Evolutionary conservation across 2,113 vertebrate genomes (phyloP).

Genomic region (Pterocles orientalis): DNA sequence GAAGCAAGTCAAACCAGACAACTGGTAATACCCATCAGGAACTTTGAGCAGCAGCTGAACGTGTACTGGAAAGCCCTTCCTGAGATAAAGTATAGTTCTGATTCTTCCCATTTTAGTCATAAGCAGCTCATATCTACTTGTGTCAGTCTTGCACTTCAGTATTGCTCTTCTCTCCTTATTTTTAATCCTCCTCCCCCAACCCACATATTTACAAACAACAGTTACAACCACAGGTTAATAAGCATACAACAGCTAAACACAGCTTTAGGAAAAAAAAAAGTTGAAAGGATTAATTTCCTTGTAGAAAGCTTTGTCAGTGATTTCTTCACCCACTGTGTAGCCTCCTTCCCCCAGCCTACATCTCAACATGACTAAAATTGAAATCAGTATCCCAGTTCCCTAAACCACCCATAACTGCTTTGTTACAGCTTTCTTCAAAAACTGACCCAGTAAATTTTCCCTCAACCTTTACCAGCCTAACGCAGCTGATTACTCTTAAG

Average conservation of each 20-base stretch:
- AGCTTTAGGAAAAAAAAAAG: background rate
- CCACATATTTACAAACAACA: background rate
- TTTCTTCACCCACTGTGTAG: background rate
- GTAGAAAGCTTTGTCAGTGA: background rate
- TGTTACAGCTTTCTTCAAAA: background rate
- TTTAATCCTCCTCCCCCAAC: background rate
- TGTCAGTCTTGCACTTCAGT: background rate
- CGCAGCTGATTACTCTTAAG: background rate
- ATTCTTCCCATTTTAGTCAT: conserved; percentile 15
- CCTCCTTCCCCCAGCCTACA: background rate
- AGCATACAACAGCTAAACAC: background rate
- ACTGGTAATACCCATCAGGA: background rate
- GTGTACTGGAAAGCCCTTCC: conserved; percentile 36
- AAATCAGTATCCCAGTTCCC: background rate
- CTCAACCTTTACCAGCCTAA: background rate
- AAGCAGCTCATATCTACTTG: background rate
- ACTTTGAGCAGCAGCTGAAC: background rate
- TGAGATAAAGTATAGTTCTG: background rate
- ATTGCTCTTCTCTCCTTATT: background rate
- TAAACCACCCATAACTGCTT: background rate
- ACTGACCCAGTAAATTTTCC: background rate
- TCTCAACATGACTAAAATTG: background rate
- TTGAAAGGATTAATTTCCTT: background rate
- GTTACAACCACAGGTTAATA: background rate
- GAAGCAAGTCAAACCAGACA: background rate